These are phyloP conservation scores for Euura saliciscinereae DNA, from an alignment of 1,140 invertebrate genomes.

Conservation along the genomic window DNA sequence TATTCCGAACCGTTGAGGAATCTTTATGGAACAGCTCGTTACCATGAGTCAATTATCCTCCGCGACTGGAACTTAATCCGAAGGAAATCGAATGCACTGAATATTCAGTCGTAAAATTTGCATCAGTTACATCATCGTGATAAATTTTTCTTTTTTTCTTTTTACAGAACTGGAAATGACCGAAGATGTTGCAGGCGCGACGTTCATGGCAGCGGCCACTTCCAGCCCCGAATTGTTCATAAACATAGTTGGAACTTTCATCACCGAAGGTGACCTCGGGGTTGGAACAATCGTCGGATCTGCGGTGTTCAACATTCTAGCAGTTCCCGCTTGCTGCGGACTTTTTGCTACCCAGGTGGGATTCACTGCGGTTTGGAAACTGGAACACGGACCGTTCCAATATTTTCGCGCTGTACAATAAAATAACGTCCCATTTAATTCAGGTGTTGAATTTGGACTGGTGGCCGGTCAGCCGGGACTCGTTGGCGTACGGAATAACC, in stretches of 20 bases:
- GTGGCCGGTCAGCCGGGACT: constrained; percentile 73
- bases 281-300: constrained; percentile 73
- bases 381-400: not conserved
- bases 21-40: not conserved
- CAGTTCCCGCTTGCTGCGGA: constrained; percentile 71
- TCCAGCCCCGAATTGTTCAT: constrained; percentile 69
- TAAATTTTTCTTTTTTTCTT: not conserved
- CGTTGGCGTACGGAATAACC: constrained; percentile 68
- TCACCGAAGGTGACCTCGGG: constrained; percentile 67
- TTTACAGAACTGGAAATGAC: constrained; percentile 56
- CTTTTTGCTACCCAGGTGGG: constrained; percentile 65
- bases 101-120: not conserved
- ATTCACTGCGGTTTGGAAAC: not conserved
- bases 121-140: not conserved
- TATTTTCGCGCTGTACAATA: constrained; percentile 1
- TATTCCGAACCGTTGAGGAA: not conserved
- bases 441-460: constrained; percentile 67
- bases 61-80: not conserved
- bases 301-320: constrained; percentile 74
- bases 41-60: not conserved
- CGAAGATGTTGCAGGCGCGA: constrained; percentile 70
- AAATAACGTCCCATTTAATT: constrained; percentile 19
- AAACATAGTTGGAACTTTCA: constrained; percentile 63
- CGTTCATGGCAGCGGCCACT: constrained; percentile 70
- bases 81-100: not conserved